Evolutionary conservation across 2,797 vertebrate genomes (phyloP), one percentile per base, ranked within the genome.

Genomic region (Crenuchus spilurus): DNA sequence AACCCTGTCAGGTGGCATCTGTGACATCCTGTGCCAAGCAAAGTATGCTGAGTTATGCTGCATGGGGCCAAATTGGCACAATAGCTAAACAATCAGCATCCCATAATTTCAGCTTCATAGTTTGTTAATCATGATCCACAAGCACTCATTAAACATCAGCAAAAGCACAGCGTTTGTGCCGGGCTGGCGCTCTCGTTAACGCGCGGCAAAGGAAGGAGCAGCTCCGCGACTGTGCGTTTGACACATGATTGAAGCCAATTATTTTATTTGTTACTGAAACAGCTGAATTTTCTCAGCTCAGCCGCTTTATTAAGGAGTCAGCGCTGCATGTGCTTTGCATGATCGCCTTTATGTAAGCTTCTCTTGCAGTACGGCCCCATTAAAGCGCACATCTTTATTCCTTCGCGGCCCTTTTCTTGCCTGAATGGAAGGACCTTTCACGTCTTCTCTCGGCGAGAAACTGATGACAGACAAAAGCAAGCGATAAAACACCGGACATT

Each of bases 211-310:
- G 57, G 7, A 13, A 60, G n/a, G n/a, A 37, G 31, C 55, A 1
- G 9, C 11, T 61, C 35, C 41, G 11, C 28, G 24, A 28, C 58
- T 39, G 18, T 6, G 2, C 33, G 9, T 42, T n/a, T 62, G 58
- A 61, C 33, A 61, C 57, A 6, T 41, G 37, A 41, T 26, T 61
- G 37, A 26, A 24, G 58, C 37, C 33, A 61, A 41, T 61, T 61
- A 61, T 39, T 60, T 18, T 39, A 60, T 60, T 41, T 41, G 57
- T 31, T 61, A 39, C 3, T 22, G 58, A 26, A 62, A 39, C 20
- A 16, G 35, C 20, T 14, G 35, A 55, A 1, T 20, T 10, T 20
- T 61, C 20, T 39, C 35, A 1, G 35, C 35, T 24, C 33, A 2
- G 22, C 4, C 2, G 37, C 22, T 37, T 42, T 16, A 42, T 62